Evolutionary conservation across 2,797 vertebrate genomes (phyloP).

Genomic region (Iguana delicatissima): DNA sequence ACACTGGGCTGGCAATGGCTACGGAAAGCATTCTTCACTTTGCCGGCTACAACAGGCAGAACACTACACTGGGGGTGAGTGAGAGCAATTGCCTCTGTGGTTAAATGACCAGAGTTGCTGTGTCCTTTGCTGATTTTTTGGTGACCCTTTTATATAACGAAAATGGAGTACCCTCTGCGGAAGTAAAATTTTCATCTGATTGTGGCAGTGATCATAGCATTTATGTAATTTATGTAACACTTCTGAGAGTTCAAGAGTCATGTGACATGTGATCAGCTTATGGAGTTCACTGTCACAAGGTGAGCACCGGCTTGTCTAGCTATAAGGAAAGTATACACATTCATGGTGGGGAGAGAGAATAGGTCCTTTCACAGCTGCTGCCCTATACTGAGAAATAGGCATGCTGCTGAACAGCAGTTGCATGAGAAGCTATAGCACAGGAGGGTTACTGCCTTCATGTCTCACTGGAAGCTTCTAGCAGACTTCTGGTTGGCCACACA

Average conservation of each 20-base stretch:
- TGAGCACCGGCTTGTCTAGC: too few relatives aligned
- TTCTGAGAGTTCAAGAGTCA: too few relatives aligned
- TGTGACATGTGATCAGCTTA: too few relatives aligned
- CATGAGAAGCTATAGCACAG: neutral
- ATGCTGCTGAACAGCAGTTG: neutral
- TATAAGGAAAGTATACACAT: neutral
- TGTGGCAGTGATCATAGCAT: neutral
- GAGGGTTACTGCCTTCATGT: too few relatives aligned
- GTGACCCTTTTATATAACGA: neutral
- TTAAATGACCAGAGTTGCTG: neutral
- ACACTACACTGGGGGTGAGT: constrained; percentile 91
- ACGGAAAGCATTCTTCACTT: constrained; percentile 96
- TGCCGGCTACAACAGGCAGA: constrained; percentile 94
- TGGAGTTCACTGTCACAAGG: neutral
- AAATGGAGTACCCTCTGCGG: neutral
- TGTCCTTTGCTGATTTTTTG: too few relatives aligned
- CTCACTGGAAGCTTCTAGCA: neutral
- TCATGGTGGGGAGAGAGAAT: neutral
- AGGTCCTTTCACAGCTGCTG: neutral
- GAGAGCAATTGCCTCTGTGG: neutral
- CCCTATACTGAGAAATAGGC: neutral
- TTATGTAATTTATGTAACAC: neutral
- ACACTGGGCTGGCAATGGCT: constrained; percentile 96
- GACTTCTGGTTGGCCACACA: neutral
- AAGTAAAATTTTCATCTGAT: neutral